phyloP scores from a whole-genome alignment of 1,140 invertebrate species.

The Anagrus nilaparvatae region DNA sequence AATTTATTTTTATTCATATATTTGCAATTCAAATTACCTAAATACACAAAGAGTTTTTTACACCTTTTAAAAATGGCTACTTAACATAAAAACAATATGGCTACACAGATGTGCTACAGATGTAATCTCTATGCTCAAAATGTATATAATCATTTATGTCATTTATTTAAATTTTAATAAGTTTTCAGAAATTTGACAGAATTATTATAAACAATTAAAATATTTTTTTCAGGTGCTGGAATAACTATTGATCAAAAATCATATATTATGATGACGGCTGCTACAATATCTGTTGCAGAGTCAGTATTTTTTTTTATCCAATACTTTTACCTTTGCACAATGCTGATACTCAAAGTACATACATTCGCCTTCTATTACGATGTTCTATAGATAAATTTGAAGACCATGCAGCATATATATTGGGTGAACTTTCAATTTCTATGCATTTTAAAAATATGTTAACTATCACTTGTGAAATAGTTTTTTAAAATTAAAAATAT shows the following conservation, averaged over 20 bases:
- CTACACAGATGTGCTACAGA: no score
- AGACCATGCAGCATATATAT: constrained; percentile 78
- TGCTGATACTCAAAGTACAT: constrained; percentile 41
- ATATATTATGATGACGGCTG: constrained; percentile 76
- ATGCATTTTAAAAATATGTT: background rate
- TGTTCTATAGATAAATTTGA: constrained; percentile 81
- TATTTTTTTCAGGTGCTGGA: constrained; percentile 50
- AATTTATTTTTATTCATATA: no score
- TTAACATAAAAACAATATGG: no score
- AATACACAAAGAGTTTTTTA: no score
- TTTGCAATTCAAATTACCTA: no score
- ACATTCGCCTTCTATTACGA: constrained; percentile 56
- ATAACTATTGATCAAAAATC: constrained; percentile 84
- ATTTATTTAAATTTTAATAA: no score
- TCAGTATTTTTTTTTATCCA: constrained; percentile 85
- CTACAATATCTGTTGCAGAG: constrained; percentile 70
- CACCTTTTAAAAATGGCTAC: no score
- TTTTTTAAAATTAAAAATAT: constrained; percentile 5
- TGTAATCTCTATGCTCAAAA: no score
- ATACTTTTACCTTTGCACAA: constrained; percentile 69
- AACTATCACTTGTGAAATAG: background rate
- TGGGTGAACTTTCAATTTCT: constrained; percentile 45
- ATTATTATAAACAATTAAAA: constrained; percentile 1
- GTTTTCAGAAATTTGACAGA: constrained; percentile 4
- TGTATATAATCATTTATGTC: no score